Evolutionary conservation across 1,140 invertebrate genomes (phyloP).

Genomic region (Megathymus violae): DNA sequence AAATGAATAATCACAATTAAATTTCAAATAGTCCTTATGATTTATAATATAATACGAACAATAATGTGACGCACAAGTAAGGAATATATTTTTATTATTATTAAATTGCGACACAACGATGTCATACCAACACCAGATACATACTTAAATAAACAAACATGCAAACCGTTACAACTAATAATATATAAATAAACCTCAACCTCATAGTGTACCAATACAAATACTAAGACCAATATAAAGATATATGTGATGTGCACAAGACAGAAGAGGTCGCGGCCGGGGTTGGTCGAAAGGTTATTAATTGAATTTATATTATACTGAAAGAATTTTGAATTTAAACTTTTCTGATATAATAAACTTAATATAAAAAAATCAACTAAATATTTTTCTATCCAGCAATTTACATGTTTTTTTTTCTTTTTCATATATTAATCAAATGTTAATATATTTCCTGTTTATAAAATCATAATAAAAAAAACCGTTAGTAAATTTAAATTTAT

Average conservation of each 20-base stretch:
- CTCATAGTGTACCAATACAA: slow-evolving; percentile 41
- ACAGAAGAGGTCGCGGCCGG: slow-evolving; percentile 51
- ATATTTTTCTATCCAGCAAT: too few relatives aligned
- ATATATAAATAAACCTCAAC: slow-evolving; percentile 55
- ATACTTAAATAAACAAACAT: slow-evolving; percentile 50
- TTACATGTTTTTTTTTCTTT: too few relatives aligned
- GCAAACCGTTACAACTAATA: slow-evolving; percentile 50
- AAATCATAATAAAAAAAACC: too few relatives aligned
- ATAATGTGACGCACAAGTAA: too few relatives aligned
- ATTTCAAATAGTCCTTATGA: not conserved
- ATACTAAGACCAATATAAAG: slow-evolving; percentile 62
- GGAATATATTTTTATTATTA: not conserved
- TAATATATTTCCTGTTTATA: too few relatives aligned
- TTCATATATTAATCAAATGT: too few relatives aligned
- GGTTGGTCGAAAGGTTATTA: slow-evolving; percentile 34
- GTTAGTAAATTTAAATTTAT: too few relatives aligned
- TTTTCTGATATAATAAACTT: too few relatives aligned
- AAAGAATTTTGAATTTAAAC: too few relatives aligned
- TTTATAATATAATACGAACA: too few relatives aligned
- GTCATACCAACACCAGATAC: slow-evolving; percentile 77
- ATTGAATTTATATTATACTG: too few relatives aligned
- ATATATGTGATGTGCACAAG: slow-evolving; percentile 63
- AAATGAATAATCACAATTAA: not conserved
- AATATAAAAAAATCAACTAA: too few relatives aligned
- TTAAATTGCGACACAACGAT: slow-evolving; percentile 50